phyloP scores from a whole-genome alignment of 2,113 vertebrate species.

The Carassius auratus region DNA sequence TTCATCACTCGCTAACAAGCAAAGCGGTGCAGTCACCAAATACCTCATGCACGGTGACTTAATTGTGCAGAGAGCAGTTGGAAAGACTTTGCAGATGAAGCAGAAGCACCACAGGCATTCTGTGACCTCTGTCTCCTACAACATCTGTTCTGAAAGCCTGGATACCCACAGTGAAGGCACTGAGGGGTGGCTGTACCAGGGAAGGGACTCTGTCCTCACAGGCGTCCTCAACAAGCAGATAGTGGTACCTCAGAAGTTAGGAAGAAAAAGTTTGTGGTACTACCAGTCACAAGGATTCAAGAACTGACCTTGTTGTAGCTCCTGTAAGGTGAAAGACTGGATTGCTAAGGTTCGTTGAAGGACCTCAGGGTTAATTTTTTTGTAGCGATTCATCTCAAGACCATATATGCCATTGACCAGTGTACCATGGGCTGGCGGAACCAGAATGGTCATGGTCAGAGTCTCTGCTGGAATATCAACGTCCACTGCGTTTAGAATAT shows the following conservation, averaged over 20 bases:
- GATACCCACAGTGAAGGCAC: constrained; percentile 47
- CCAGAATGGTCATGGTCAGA: constrained; percentile 65
- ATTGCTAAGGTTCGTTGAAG: constrained; percentile 57
- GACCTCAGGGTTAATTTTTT: constrained; percentile 56
- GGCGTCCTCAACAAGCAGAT: constrained; percentile 14
- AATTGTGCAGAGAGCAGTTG: constrained; percentile 53
- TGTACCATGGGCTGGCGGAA: constrained; percentile 61
- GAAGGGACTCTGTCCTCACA: constrained; percentile 27
- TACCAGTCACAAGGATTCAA: not conserved
- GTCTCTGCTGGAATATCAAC: constrained; percentile 60
- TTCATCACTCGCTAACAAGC: constrained; percentile 43
- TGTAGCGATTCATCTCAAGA: constrained; percentile 48
- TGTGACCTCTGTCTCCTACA: constrained; percentile 60
- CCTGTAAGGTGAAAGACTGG: constrained; percentile 69
- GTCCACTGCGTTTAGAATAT: constrained; percentile 64
- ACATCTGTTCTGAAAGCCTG: constrained; percentile 63
- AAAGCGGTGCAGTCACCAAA: constrained; percentile 34
- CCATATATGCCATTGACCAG: constrained; percentile 66
- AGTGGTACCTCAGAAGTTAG: not conserved
- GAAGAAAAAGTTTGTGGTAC: not conserved
- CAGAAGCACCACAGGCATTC: constrained; percentile 59
- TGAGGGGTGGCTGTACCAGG: constrained; percentile 41
- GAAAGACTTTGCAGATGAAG: constrained; percentile 56
- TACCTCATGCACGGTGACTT: constrained; percentile 49
- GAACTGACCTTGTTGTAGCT: constrained; percentile 66